phyloP scores from a whole-genome alignment of 2,888 invertebrate species.

The Coremacera marginata region DNA sequence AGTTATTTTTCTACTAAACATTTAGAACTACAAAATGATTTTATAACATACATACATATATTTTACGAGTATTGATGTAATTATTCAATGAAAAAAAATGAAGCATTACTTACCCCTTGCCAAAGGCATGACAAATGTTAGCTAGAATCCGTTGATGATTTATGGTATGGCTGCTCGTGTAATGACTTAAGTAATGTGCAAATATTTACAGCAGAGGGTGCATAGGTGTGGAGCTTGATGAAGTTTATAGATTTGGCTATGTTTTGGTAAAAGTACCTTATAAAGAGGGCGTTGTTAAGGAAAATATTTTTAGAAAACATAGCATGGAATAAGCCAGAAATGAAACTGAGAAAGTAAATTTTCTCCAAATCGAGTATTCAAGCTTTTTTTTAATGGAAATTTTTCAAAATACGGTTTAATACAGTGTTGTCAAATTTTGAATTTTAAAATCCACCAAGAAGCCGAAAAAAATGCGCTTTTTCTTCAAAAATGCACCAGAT shows the following conservation, averaged over 20 bases:
- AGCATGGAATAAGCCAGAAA: not conserved
- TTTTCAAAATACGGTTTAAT: too few species aligned
- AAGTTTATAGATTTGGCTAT: not conserved
- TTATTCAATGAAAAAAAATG: not conserved
- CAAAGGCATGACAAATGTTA: not conserved
- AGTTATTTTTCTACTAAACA: not conserved
- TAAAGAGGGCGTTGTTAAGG: too few species aligned
- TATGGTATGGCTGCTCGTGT: not conserved
- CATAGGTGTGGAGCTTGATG: not conserved
- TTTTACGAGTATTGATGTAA: too few species aligned
- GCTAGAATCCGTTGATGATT: not conserved
- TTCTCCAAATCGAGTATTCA: not conserved
- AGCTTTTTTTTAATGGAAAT: not conserved
- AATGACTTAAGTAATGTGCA: not conserved
- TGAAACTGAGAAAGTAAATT: not conserved
- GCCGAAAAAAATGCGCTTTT: too few species aligned
- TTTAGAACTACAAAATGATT: too few species aligned
- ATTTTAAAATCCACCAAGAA: too few species aligned
- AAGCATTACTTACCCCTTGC: slow-evolving; percentile 7
- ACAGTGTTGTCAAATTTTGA: too few species aligned
- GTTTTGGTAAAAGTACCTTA: not conserved
- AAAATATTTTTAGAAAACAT: too few species aligned
- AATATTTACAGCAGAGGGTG: not conserved
- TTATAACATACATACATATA: too few species aligned
- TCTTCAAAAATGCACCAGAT: too few species aligned